Evolutionary conservation across 1,140 invertebrate genomes (phyloP).

Genomic region (Laupala kohalensis): DNA sequence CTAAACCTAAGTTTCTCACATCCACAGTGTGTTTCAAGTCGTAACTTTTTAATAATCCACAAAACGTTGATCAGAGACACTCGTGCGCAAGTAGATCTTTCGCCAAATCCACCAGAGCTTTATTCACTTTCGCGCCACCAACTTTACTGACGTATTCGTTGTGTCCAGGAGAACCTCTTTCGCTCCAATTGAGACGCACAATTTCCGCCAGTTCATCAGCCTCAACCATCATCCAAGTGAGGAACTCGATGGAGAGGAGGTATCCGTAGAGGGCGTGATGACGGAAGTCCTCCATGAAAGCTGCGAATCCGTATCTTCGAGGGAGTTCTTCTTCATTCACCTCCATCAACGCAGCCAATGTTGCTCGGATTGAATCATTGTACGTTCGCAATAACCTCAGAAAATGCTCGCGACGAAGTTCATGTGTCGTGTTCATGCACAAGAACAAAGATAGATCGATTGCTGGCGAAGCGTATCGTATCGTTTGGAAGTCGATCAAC

Average conservation of each 20-base stretch:
- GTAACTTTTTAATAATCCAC: no score
- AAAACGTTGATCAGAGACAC: neutral
- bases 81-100: neutral
- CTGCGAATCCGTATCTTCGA: neutral
- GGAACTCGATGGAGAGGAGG: neutral
- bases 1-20: no score
- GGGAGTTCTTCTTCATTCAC: neutral
- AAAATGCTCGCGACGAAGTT: conserved; percentile 26
- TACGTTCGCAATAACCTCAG: conserved; percentile 30
- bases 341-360: conserved; percentile 21
- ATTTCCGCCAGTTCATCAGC: neutral
- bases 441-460: conserved; percentile 30
- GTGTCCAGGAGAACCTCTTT: neutral
- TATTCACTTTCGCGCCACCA: neutral
- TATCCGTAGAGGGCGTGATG: neutral
- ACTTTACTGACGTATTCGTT: neutral
- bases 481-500: conserved; percentile 30
- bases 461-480: conserved; percentile 25
- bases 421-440: conserved; percentile 23
- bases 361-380: conserved; percentile 21
- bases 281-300: neutral
- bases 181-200: neutral
- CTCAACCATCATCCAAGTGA: neutral
- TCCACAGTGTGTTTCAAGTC: no score
- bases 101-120: neutral